A percentile compares a stretch with the other conserved stretches of the same genome.
Conservation (phyloP, 1,140 invertebrate species). For the Caerostris darwini region DNA sequence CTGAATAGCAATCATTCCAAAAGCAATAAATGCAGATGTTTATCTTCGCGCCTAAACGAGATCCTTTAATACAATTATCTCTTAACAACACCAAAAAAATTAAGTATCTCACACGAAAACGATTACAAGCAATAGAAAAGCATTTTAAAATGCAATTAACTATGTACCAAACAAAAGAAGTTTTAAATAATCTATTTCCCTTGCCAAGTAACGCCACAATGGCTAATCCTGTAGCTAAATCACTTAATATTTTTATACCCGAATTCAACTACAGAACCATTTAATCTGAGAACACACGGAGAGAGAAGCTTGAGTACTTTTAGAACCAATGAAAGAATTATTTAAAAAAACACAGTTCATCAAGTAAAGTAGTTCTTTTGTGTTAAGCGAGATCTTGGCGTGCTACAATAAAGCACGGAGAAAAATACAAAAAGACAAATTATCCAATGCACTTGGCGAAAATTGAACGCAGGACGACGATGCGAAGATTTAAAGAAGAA, state of each 20-base stretch:
- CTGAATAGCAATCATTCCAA: too few relatives aligned
- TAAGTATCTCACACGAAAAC: neutral
- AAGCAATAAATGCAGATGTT: too few relatives aligned
- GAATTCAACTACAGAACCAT: neutral
- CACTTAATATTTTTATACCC: slow-evolving; percentile 5
- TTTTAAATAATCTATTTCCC: neutral
- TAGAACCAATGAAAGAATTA: slow-evolving; percentile 17
- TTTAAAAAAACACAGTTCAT: slow-evolving; percentile 22
- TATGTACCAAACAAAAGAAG: neutral
- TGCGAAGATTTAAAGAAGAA: slow-evolving; percentile 43
- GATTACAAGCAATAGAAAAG: neutral
- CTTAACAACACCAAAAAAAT: neutral
- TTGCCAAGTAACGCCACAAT: neutral
- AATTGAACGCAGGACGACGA: slow-evolving; percentile 35
- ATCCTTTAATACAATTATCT: too few relatives aligned
- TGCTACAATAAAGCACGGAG: neutral
- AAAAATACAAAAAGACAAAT: slow-evolving; percentile 40
- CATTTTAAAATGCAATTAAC: neutral
- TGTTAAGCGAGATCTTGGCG: neutral
- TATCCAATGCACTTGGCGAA: slow-evolving; percentile 48
- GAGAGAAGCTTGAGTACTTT: neutral
- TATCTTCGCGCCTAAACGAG: too few relatives aligned
- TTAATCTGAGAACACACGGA: neutral
- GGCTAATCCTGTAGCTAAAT: neutral
- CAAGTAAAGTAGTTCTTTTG: slow-evolving; percentile 5